Evolutionary conservation across 2,888 invertebrate genomes (phyloP), one percentile per base, ranked within the genome.

Genomic region (Syrista parreyssii): DNA sequence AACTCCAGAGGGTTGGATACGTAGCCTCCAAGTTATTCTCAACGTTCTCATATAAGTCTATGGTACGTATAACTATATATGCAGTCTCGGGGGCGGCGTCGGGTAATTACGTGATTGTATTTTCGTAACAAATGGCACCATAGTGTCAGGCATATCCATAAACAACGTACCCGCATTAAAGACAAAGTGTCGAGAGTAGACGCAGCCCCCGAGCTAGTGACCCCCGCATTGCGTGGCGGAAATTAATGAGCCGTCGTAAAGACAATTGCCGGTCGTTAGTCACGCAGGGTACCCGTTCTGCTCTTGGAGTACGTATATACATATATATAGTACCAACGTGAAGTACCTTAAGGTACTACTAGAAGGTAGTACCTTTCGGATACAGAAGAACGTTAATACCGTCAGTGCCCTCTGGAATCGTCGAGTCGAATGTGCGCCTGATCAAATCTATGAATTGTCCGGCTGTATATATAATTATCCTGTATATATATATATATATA

Each of bases 231-330:
- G 82, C 80, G 83, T 80, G 79, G 82, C 81, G 82, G 81, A 84
- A 85, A 86, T 84, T 85, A 86, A 86, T 84, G 85, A 83, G 82
- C 84, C 83, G 83, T 84, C 86, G 82, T 83, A 84, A 85, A 85
- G 85, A 86, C 86, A 86, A 86, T 86, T 85, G 85, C 84, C 82
- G 82, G 83, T 84, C 86, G 83, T 86, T 86, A 86, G 85, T 86
- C 86, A 85, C 83, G 81, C 82, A 81, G 78, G 73, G 80, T 82
- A 81, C 81, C 69, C 69, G 69, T 30, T 69, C 69, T 69, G 30
- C 69, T 69, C 30, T 30, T 35, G 3, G 35, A 32, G 32, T 68
- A 31, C 35, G 40, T 68, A 69, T 55, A 31, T 33, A 77, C 35
- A 35, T 15, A 40, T 78, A 40, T 40, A 72, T 40, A 74, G 31